Base-by-base conservation (phyloP, 2,888 invertebrate genomes). In the Campoplex nolae region DNA sequence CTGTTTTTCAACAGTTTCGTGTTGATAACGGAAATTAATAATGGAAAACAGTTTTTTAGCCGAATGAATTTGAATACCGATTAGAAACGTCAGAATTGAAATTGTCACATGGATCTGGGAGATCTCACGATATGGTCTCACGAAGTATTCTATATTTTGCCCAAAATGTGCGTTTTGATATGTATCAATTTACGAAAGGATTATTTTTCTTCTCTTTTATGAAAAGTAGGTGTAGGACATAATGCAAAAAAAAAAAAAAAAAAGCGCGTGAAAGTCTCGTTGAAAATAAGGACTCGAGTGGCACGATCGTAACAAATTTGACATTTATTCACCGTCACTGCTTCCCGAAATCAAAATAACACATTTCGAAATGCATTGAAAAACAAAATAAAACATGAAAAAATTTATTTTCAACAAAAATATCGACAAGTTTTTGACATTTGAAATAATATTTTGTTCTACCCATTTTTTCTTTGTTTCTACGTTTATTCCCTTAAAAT, bases 241-340 rank as follows among this genome's bases (percentile, higher is more conserved):
- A 54, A n/a, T n/a, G n/a, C n/a, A n/a, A n/a, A n/a, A n/a, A n/a
- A 75, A 35, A 48, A 6, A 42, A 71, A 76, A 83, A 86, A 83
- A 86, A 76, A 71, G 62, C 83, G 86, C 83, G 83, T 83, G 73
- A 80, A 86, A 86, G 80, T 83, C 71, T 45, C 16, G 73, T 38
- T 35, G 28, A 42, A 51, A 32, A 68, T 71, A 42, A 75, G 71
- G 74, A 88, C 54, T 75, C 62, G 32, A 28, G 76, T 35, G 23
- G 28, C 28, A 32, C 58, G 28, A 28, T 58, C 2, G 28, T 28
- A 58, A 11, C 13, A 28, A 16, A 13, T 13, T 32, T 32, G 28
- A 16, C 28, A 32, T 62, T 28, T 32, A 62, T 32, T 62, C 32
- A 16, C 28, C 13, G 28, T 3, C 16, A 51, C 16, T 51, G 32